phyloP scores from a whole-genome alignment of 2,888 invertebrate species.

The Mongoloraphidia duomilia region DNA sequence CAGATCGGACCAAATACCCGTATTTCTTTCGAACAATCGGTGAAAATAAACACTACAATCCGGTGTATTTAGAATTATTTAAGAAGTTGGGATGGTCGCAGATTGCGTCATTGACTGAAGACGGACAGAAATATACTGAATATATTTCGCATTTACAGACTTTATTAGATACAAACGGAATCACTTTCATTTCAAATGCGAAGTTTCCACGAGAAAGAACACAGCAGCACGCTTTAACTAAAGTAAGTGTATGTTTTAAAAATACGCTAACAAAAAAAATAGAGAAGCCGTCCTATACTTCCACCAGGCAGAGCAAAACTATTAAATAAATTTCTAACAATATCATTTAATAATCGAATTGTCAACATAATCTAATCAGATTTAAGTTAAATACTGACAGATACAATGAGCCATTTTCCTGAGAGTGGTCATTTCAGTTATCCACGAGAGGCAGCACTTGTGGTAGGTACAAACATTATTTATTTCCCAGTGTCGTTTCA shows the following conservation, averaged over 20 bases:
- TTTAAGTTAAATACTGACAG: too few species aligned
- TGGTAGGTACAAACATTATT: too few species aligned
- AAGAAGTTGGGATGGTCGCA: constrained; percentile 49
- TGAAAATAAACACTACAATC: constrained; percentile 55
- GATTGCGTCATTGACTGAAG: constrained; percentile 63
- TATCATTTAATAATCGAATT: too few species aligned
- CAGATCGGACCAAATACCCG: constrained; percentile 53
- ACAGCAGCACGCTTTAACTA: constrained; percentile 38
- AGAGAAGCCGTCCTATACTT: too few species aligned
- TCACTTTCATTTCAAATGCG: constrained; percentile 49
- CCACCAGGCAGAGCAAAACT: too few species aligned
- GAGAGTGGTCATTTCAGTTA: too few species aligned
- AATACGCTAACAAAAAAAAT: too few species aligned
- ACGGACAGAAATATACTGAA: constrained; percentile 64
- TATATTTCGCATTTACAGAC: constrained; percentile 59
- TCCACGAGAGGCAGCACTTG: too few species aligned
- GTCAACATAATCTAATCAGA: too few species aligned
- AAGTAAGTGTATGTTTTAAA: constrained; percentile 28
- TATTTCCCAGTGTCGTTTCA: too few species aligned
- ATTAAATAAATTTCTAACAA: too few species aligned
- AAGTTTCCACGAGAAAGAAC: constrained; percentile 45
- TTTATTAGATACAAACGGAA: constrained; percentile 42
- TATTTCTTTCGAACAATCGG: constrained; percentile 71
- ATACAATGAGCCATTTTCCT: too few species aligned
- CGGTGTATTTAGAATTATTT: constrained; percentile 48